Conservation (phyloP, 2,888 invertebrate species). For the Cantharis rufa region DNA sequence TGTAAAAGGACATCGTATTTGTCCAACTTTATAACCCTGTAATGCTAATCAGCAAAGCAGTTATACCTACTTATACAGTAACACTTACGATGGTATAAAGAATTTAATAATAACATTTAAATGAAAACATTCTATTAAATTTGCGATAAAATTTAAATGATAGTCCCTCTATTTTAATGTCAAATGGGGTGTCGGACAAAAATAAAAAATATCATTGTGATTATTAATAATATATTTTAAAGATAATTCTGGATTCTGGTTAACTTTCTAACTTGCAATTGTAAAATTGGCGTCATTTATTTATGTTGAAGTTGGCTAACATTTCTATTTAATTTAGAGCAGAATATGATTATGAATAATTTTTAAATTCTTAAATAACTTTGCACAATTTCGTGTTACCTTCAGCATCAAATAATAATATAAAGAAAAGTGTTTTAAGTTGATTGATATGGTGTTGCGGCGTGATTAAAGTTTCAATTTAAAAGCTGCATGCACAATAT, state of each 20-base stretch:
- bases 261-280: neutral
- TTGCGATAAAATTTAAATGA: neutral
- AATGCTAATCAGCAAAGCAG: neutral
- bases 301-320: neutral
- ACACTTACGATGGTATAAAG: neutral
- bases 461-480: constrained; percentile 10
- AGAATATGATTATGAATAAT: neutral
- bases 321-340: neutral
- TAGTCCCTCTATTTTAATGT: neutral
- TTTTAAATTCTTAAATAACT: neutral
- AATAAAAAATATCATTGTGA: no score
- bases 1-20: neutral
- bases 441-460: constrained; percentile 16
- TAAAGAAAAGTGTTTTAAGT: constrained; percentile 4
- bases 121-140: neutral
- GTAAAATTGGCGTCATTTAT: neutral
- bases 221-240: no score
- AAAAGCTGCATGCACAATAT: constrained; percentile 12
- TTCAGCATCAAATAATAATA: neutral
- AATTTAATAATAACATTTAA: neutral
- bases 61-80: neutral
- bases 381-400: neutral
- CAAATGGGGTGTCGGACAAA: neutral
- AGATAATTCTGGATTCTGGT: no score
- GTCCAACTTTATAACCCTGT: neutral